phyloP scores from a whole-genome alignment of 2,797 vertebrate genomes.

The Melanotaenia nigrans region DNA sequence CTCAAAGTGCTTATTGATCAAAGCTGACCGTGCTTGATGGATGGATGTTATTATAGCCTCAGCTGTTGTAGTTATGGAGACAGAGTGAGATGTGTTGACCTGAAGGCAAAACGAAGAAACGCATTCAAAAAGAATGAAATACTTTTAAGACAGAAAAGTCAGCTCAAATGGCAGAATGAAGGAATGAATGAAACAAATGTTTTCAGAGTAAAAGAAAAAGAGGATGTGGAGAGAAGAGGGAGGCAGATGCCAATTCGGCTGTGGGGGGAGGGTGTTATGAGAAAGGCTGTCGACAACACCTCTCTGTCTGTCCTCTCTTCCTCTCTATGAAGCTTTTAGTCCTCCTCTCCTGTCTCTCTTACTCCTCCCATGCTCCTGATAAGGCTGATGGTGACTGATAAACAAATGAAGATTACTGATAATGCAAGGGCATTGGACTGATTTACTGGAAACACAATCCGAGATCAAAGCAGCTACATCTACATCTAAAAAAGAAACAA shows the following conservation, averaged over 20 bases:
- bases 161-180: not conserved
- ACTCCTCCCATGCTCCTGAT: slow-evolving; percentile 50
- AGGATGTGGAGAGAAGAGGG: slow-evolving; percentile 10
- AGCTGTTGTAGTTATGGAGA: slow-evolving; percentile 52
- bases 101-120: slow-evolving; percentile 13
- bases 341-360: slow-evolving; percentile 32
- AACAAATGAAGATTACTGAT: slow-evolving; percentile 46
- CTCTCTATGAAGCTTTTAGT: slow-evolving; percentile 41
- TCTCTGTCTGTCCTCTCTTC: slow-evolving; percentile 42
- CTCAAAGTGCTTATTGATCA: slow-evolving; percentile 83
- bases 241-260: slow-evolving; percentile 27
- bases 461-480: slow-evolving; percentile 6
- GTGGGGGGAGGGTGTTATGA: slow-evolving; percentile 56
- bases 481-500: not conserved
- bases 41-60: slow-evolving; percentile 76
- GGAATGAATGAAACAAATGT: not conserved
- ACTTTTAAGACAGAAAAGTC: not conserved
- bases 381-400: slow-evolving; percentile 73
- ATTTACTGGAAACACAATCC: slow-evolving; percentile 54
- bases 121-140: slow-evolving; percentile 2
- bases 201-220: not conserved
- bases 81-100: slow-evolving; percentile 34
- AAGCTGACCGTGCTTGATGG: slow-evolving; percentile 73
- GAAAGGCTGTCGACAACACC: slow-evolving; percentile 61
- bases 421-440: slow-evolving; percentile 51